Evolutionary conservation across 1,140 invertebrate species (phyloP).

Genomic region (Drosophila virilis): DNA sequence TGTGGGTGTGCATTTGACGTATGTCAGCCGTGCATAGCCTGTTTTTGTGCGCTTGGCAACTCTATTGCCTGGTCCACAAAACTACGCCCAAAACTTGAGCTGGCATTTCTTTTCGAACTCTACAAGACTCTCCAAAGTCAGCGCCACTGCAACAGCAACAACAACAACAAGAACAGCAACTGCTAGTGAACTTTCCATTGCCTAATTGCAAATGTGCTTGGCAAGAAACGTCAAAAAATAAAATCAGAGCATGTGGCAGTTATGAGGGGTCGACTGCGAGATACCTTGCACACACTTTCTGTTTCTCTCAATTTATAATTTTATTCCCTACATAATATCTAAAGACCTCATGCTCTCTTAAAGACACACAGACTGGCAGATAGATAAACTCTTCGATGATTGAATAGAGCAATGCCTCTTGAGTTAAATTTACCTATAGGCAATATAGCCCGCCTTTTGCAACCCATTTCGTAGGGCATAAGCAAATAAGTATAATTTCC

Average conservation of each 20-base stretch:
- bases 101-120: conserved; percentile 26
- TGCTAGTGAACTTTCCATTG: conserved; percentile 48
- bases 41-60: neutral
- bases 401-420: neutral
- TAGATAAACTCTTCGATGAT: no score
- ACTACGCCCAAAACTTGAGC: conserved; percentile 1
- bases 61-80: neutral
- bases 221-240: conserved; percentile 17
- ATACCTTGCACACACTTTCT: no score
- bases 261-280: neutral
- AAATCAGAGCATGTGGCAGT: neutral
- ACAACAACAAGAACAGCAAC: conserved; percentile 26
- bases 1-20: neutral
- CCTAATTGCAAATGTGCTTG: conserved; percentile 71
- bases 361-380: no score
- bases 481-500: conserved; percentile 54
- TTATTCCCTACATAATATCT: no score
- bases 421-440: neutral
- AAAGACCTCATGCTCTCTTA: no score
- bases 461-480: neutral
- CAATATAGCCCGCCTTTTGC: neutral
- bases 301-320: no score
- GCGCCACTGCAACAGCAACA: conserved; percentile 5
- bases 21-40: conserved; percentile 3
- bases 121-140: conserved; percentile 4